phyloP scores from a whole-genome alignment of 30 jellyfish, hydroid and myxozoan genomes.

The Aurelia coerulea region DNA sequence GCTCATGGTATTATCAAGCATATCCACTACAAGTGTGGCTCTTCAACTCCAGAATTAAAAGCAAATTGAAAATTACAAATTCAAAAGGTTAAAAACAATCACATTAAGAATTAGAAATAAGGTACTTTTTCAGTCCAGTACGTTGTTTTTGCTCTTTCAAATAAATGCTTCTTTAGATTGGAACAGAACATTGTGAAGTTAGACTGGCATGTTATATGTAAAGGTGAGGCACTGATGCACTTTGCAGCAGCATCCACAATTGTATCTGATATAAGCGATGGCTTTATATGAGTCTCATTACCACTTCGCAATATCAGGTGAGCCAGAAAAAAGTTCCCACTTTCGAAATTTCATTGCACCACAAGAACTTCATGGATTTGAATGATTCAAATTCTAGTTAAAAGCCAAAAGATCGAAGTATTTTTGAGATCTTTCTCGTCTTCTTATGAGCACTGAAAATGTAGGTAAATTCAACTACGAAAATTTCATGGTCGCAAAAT shows the following conservation, averaged over 20 bases:
- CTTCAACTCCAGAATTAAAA: too few species aligned
- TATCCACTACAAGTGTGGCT: too few species aligned
- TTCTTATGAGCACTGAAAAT: too few species aligned
- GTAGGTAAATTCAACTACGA: too few species aligned
- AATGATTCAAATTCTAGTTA: too few species aligned
- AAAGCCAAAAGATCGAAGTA: too few species aligned
- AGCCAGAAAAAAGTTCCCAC: too few species aligned
- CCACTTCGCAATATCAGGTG: neutral
- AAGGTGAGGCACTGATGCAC: neutral
- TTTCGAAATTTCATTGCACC: too few species aligned
- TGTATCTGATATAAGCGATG: neutral
- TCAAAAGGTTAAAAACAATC: neutral
- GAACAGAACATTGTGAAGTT: neutral
- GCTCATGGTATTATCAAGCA: neutral
- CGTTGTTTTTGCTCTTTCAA: conserved; percentile 1
- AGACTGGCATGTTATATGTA: neutral
- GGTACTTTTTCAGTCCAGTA: neutral
- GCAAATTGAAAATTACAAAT: neutral
- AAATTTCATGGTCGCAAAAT: too few species aligned
- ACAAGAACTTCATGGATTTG: too few species aligned
- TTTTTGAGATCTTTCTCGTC: too few species aligned
- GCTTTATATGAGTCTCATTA: conserved; percentile 1
- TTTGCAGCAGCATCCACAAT: too few species aligned
- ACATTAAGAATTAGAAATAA: neutral
- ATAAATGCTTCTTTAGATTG: neutral